phyloP scores from a whole-genome alignment of 2,113 vertebrate genomes.

The Pristiophorus japonicus region DNA sequence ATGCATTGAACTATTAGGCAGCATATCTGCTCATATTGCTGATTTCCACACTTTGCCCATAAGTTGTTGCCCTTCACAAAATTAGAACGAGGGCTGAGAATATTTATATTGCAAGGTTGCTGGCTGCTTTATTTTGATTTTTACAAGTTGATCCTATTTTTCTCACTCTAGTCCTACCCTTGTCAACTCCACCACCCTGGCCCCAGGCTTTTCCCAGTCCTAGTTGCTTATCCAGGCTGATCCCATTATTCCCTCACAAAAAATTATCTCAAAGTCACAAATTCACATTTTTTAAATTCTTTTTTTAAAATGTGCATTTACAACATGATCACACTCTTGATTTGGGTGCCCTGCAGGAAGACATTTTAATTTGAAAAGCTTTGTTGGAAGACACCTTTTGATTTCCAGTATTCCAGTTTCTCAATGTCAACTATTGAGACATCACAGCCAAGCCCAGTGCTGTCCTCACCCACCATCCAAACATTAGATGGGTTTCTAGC shows the following conservation, averaged over 20 bases:
- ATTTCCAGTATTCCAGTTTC: background rate
- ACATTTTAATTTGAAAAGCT: background rate
- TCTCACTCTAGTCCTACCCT: background rate
- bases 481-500: background rate
- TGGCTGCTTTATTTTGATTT: background rate
- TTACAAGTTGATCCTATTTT: background rate
- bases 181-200: too few relatives aligned
- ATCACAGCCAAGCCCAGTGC: background rate
- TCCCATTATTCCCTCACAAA: background rate
- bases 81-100: background rate
- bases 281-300: background rate
- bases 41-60: background rate
- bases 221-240: background rate
- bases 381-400: background rate
- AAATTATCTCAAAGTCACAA: background rate
- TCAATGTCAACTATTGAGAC: background rate
- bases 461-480: background rate
- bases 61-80: background rate
- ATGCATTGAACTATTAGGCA: background rate
- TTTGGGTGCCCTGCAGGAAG: background rate
- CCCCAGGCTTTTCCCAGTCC: background rate
- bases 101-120: background rate
- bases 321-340: background rate
- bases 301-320: background rate
- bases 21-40: background rate